Evolutionary conservation across 2,797 vertebrate genomes (phyloP).

Genomic region (Nothura maculosa): DNA sequence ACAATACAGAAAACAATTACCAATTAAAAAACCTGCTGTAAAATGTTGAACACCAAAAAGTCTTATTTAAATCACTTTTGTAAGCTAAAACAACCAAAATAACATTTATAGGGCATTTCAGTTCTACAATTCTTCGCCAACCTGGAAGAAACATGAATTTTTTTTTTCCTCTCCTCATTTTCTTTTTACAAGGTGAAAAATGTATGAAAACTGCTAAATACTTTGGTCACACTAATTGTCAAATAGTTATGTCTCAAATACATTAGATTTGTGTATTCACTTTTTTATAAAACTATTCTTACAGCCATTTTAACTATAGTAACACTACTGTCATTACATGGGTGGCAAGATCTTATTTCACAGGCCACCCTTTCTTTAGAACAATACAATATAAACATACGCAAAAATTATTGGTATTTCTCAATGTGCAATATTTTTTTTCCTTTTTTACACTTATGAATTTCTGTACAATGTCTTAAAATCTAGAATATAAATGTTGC

Average conservation of each 20-base stretch:
- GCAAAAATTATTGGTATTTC: constrained; percentile 91
- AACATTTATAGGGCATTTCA: constrained; percentile 82
- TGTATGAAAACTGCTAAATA: constrained; percentile 87
- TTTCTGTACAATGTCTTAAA: constrained; percentile 95
- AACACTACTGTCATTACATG: constrained; percentile 93
- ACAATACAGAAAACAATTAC: constrained; percentile 92
- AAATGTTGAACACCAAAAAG: constrained; percentile 87
- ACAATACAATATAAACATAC: constrained; percentile 99
- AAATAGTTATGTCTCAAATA: constrained; percentile 89
- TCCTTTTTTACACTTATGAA: constrained; percentile 83
- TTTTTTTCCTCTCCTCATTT: constrained; percentile 47
- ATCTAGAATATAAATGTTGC: constrained; percentile 92
- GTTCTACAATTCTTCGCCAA: constrained; percentile 74
- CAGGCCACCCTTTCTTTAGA: constrained; percentile 93
- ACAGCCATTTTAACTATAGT: constrained; percentile 97
- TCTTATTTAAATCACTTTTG: constrained; percentile 82
- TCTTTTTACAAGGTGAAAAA: constrained; percentile 85
- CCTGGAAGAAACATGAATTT: constrained; percentile 82
- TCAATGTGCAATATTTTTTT: constrained; percentile 87
- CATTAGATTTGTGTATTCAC: constrained; percentile 92
- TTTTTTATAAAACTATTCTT: constrained; percentile 99
- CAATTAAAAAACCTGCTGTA: constrained; percentile 89
- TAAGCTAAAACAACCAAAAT: constrained; percentile 86
- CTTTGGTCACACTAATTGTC: constrained; percentile 90
- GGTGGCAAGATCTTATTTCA: constrained; percentile 91